Evolutionary conservation across 2,113 vertebrate species (phyloP), one percentile per base, ranked within the genome.

Genomic region (Trachemys scripta): DNA sequence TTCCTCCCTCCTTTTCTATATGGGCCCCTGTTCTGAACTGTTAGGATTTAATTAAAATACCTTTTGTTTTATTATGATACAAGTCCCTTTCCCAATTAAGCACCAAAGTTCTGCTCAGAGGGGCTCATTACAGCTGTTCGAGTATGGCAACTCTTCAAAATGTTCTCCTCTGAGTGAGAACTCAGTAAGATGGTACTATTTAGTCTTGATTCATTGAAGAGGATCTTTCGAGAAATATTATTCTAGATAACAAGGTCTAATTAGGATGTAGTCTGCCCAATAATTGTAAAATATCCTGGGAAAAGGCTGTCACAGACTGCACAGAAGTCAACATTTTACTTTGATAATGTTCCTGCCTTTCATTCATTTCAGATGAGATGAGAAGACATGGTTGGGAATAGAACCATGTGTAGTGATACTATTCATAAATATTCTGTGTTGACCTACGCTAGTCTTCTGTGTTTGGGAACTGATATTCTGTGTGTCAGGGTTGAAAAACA

Each of bases 221-320:
- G 51, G 80, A 5, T 95, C 82, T 91, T 93, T 88, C 89, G 27
- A 92, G 17, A 95, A 56, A 5, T 81, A 53, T 59, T 88, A 69
- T 49, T 12, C 13, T 82, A 89, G 53, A 42, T 84, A 79, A 45
- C 42, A 42, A 92, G 38, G 29, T 81, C 59, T 0, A 2, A 35
- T 10, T 91, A 78, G 86, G 51, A 72, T 31, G 6, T 9, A 19
- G 49, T 56, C n/a, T 82, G 62, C n/a, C 38, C 17, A 50, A 2
- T 87, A 91, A 82, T 88, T 93, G 25, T 91, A n/a, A 89, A 92
- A 59, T 82, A 92, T 88, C 24, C 13, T 25, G 87, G 72, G 42
- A 7, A n/a, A 75, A 90, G 47, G 27, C 50, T 92, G 91, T 88
- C 85, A 85, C 38, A 90, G 79, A 76, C 89, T 47, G 25, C 19